These are phyloP conservation scores for Istiophorus platypterus DNA, from an alignment of 2,113 vertebrate species.

Conservation along the genomic window DNA sequence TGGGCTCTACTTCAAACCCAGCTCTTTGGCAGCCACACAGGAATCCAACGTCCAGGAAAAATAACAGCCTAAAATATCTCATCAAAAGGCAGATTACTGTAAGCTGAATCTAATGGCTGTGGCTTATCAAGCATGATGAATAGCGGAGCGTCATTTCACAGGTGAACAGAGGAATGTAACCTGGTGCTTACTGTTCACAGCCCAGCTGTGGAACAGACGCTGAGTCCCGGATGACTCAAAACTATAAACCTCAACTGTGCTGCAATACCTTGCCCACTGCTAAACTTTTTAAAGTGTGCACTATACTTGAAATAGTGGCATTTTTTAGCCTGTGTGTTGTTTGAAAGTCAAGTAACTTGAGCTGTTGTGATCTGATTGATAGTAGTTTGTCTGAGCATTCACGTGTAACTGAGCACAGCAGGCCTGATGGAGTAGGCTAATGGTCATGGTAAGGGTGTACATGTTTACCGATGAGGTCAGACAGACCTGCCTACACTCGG, in stretches of 20 bases:
- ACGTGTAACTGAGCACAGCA: slow-evolving; percentile 2
- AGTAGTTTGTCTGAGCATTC: background rate
- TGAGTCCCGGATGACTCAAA: slow-evolving; percentile 52
- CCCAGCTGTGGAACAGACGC: slow-evolving; percentile 64
- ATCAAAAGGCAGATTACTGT: slow-evolving; percentile 76
- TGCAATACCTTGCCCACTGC: background rate
- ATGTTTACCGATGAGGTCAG: slow-evolving; percentile 47
- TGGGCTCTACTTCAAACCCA: slow-evolving; percentile 68
- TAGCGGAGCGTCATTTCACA: slow-evolving; percentile 65
- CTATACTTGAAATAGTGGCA: background rate
- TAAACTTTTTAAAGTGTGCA: background rate
- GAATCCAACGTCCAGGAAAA: slow-evolving; percentile 66
- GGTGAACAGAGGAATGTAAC: slow-evolving; percentile 70
- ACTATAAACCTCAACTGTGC: slow-evolving; percentile 37
- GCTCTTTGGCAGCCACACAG: slow-evolving; percentile 63
- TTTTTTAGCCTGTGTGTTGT: background rate
- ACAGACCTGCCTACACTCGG: slow-evolving; percentile 24
- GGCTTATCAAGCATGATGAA: slow-evolving; percentile 69
- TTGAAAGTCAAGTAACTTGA: slow-evolving; percentile 19
- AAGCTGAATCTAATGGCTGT: slow-evolving; percentile 64
- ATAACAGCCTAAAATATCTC: slow-evolving; percentile 69
- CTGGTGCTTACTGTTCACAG: slow-evolving; percentile 49
- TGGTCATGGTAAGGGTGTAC: background rate
- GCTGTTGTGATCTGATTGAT: slow-evolving; percentile 17
- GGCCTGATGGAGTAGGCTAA: slow-evolving; percentile 12